Percentiles rank a stretch among this genome's conserved stretches.
These are phyloP conservation scores for Phenganax subtilis DNA, from an alignment of 92 coral and sea anemone species.

Conservation along the genomic window DNA sequence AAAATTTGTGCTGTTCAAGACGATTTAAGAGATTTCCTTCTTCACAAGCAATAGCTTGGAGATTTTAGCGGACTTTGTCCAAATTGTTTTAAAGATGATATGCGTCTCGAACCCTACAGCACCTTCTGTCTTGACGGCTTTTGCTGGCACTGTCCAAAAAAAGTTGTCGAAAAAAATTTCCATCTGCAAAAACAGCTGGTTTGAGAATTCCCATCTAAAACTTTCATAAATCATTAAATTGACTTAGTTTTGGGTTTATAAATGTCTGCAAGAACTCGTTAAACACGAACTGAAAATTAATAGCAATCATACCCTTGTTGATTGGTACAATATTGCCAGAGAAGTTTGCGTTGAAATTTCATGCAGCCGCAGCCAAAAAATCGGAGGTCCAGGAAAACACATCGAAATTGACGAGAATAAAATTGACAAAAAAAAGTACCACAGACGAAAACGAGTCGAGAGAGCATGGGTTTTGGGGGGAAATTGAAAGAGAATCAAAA, in stretches of 20 bases:
- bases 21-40: too few species aligned
- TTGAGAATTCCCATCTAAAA: slow-evolving; percentile 26
- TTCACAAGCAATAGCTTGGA: too few species aligned
- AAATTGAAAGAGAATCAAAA: slow-evolving; percentile 29
- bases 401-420: slow-evolving; percentile 39
- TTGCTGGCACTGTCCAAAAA: slow-evolving; percentile 7
- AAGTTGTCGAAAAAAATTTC: slow-evolving; percentile 2
- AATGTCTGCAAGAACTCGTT: neutral
- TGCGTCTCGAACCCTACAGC: neutral
- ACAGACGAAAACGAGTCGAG: slow-evolving; percentile 12
- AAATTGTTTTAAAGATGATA: neutral
- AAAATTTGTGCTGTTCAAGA: too few species aligned
- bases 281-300: neutral
- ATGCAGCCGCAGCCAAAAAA: slow-evolving; percentile 9
- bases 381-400: slow-evolving; percentile 40
- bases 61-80: neutral
- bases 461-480: slow-evolving; percentile 43
- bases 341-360: slow-evolving; percentile 30
- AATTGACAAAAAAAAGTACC: slow-evolving; percentile 22
- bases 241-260: slow-evolving; percentile 26
- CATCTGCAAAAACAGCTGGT: slow-evolving; percentile 32
- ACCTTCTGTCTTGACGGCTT: neutral
- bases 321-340: slow-evolving; percentile 9
- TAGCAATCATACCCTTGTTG: slow-evolving; percentile 17
- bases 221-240: slow-evolving; percentile 30